phyloP scores from a whole-genome alignment of 2,888 invertebrate genomes.

The Automeris io region DNA sequence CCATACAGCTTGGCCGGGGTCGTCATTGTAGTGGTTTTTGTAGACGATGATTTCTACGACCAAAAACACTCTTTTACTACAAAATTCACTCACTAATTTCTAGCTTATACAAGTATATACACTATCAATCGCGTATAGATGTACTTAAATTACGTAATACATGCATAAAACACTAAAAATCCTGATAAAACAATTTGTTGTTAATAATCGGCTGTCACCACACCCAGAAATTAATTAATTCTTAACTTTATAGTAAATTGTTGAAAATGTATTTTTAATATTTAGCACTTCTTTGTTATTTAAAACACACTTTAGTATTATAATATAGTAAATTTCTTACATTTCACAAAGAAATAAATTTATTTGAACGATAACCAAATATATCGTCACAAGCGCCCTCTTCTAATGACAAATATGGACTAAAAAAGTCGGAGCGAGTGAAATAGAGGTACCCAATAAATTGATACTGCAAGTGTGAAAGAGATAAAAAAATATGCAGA shows the following conservation, averaged over 20 bases:
- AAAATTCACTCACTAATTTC: constrained; percentile 1
- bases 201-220: constrained; percentile 52
- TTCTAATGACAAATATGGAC: constrained; percentile 54
- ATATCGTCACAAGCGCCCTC: constrained; percentile 38
- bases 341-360: constrained; percentile 20
- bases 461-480: constrained; percentile 22
- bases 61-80: constrained; percentile 32
- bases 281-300: neutral
- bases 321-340: constrained; percentile 27
- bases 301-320: neutral
- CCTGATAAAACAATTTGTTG: constrained; percentile 36
- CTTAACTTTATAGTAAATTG: constrained; percentile 16
- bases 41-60: constrained; percentile 91
- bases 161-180: constrained; percentile 36
- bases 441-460: constrained; percentile 24
- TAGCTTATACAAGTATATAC: neutral
- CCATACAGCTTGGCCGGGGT: constrained; percentile 93
- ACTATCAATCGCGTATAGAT: constrained; percentile 9
- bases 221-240: constrained; percentile 54
- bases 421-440: constrained; percentile 38
- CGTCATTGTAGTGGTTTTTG: constrained; percentile 93
- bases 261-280: neutral
- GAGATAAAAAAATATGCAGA: constrained; percentile 33
- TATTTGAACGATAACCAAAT: constrained; percentile 17
- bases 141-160: constrained; percentile 25